A percentile compares a stretch with the other conserved stretches of the same genome.
These are phyloP conservation scores for Actenoides lindsayi DNA, from an alignment of 2,113 vertebrate genomes.

Conservation along the genomic window DNA sequence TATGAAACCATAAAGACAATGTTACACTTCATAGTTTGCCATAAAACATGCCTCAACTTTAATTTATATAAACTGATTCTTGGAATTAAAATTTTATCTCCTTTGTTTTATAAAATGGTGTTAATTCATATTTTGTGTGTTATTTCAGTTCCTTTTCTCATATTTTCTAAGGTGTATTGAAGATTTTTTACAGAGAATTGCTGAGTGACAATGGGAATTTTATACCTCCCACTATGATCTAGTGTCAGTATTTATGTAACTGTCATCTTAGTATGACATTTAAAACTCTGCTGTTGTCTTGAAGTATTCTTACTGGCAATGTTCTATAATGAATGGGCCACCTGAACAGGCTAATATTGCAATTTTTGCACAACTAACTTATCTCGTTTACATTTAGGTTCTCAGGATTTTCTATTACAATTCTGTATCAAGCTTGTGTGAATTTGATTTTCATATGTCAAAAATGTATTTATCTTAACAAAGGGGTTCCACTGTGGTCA, in stretches of 20 bases:
- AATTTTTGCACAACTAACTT: background rate
- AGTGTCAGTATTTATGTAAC: background rate
- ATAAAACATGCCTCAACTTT: background rate
- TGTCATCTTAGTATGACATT: background rate
- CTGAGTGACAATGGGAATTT: background rate
- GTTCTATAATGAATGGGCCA: background rate
- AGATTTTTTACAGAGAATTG: background rate
- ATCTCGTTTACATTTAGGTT: background rate
- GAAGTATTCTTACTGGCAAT: rapidly evolving
- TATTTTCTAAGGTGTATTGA: background rate
- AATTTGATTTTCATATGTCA: background rate
- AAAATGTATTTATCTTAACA: background rate
- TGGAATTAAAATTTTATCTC: background rate
- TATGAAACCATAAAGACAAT: background rate
- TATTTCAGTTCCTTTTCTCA: background rate
- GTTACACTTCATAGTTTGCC: background rate
- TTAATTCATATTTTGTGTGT: background rate
- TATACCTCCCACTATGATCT: background rate
- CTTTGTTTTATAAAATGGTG: background rate
- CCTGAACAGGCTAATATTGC: background rate
- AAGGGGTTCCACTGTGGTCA: background rate
- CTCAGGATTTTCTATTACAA: background rate
- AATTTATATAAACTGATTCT: background rate
- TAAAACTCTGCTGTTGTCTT: background rate
- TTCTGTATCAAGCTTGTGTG: background rate